Conservation (phyloP, 2,113 vertebrate species). For the Patagioenas fasciata region DNA sequence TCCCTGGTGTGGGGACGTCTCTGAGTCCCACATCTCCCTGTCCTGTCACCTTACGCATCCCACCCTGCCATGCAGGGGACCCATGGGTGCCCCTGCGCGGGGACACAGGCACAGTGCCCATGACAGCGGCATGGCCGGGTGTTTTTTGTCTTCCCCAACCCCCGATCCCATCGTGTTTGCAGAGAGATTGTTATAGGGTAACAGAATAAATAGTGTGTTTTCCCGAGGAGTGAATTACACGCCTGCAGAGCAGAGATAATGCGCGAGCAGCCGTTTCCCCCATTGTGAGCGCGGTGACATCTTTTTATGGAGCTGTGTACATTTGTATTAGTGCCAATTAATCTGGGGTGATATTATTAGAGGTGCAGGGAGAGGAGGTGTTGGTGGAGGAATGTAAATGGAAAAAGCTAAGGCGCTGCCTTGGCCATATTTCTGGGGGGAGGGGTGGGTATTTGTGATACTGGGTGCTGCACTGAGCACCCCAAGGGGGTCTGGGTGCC, state of each 20-base stretch:
- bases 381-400: constrained; percentile 37
- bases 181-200: constrained; percentile 62
- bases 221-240: constrained; percentile 70
- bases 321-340: constrained; percentile 76
- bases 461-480: not conserved
- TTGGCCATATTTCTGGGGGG: not conserved
- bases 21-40: not conserved
- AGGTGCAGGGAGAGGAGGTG: not conserved
- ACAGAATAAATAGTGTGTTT: constrained; percentile 68
- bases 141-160: not conserved
- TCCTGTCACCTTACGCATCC: not conserved
- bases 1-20: fast-evolving
- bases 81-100: not conserved
- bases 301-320: constrained; percentile 74
- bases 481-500: not conserved
- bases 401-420: not conserved
- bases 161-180: constrained; percentile 40
- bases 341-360: constrained; percentile 68
- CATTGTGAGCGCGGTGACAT: constrained; percentile 70
- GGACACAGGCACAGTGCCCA: not conserved
- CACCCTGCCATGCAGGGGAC: fast-evolving
- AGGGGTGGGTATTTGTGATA: fast-evolving
- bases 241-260: constrained; percentile 77
- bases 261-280: constrained; percentile 41
- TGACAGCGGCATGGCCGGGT: not conserved